Evolutionary conservation across 2,797 vertebrate genomes (phyloP), one percentile per base, ranked within the genome.

Genomic region (Fringilla coelebs): DNA sequence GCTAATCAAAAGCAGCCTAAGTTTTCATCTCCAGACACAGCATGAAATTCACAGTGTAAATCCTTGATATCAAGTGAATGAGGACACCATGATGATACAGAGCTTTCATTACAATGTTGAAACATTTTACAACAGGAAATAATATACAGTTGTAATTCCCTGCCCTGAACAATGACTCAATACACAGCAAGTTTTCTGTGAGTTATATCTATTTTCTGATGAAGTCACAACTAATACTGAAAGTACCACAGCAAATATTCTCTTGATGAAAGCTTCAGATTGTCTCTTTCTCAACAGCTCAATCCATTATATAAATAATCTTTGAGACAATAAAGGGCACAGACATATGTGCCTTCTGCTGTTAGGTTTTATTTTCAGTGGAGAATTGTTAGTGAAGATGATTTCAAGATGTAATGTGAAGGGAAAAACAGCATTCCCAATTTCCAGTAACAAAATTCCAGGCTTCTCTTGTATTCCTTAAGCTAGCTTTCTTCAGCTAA

Each of bases 71-170:
- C 46, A 73, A 90, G 45, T 73, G 54, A 95, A 93, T 82, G 79
- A 87, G 82, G 91, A 54, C 54, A 81, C 36, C 43, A 60, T 20
- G 79, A 43, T 75, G 62, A 95, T 85, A 88, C 13, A 76, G 92
- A 95, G 91, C 86, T 94, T 89, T 90, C 94, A 94, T 86, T 88
- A 94, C 96, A 95, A 85, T 61, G 38, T 78, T 89, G 55, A 96
- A 96, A 79, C 32, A 45, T 85, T 89, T 90, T 84, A 89, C 41
- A 93, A 62, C 38, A 49, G 58, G 32, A 90, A 70, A 91, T 7
- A 86, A 96, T 88, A 90, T 68, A 73, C 14, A 73, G 43, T 71
- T 77, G 48, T 13, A 61, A 58, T 52, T 93, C 75, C 48, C 26
- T 73, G 87, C 46, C 38, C 41, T 89, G 55, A 97, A 77, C 46